A percentile compares a stretch with the other conserved stretches of the same genome.
phyloP scores from a whole-genome alignment of 2,797 vertebrate genomes.

The Sphenopsis melanotis region DNA sequence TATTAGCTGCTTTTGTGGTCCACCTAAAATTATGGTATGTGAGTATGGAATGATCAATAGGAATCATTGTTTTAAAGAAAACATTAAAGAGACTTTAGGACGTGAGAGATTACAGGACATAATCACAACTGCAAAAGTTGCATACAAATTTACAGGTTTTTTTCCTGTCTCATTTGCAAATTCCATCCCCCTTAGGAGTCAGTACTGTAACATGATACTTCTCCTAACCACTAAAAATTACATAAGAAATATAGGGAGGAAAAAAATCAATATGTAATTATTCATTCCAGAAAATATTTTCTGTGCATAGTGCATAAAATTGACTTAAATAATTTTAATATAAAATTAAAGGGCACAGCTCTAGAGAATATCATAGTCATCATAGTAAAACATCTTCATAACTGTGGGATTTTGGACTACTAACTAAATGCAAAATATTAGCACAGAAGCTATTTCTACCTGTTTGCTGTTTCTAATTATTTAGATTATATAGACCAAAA shows the following conservation, averaged over 20 bases:
- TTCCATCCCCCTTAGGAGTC: neutral
- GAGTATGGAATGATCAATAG: neutral
- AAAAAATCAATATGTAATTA: neutral
- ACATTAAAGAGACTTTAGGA: neutral
- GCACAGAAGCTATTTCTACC: neutral
- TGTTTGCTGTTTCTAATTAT: neutral
- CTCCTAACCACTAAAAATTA: neutral
- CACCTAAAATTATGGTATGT: neutral
- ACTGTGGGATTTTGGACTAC: neutral
- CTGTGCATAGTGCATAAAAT: neutral
- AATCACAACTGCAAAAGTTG: neutral
- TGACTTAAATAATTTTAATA: neutral
- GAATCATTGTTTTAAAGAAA: neutral
- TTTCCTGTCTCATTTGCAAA: neutral
- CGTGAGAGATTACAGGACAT: neutral
- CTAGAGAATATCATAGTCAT: neutral
- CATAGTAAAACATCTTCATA: neutral
- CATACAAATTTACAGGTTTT: neutral
- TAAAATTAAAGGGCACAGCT: neutral
- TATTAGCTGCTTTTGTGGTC: neutral
- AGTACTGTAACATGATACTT: neutral
- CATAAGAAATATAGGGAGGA: neutral
- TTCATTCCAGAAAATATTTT: neutral
- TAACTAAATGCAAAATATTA: neutral
- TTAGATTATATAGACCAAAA: neutral